Percentiles rank a stretch among this genome's conserved stretches.
phyloP scores from a whole-genome alignment of 1,140 invertebrate species.

The Drosophila nikananu region DNA sequence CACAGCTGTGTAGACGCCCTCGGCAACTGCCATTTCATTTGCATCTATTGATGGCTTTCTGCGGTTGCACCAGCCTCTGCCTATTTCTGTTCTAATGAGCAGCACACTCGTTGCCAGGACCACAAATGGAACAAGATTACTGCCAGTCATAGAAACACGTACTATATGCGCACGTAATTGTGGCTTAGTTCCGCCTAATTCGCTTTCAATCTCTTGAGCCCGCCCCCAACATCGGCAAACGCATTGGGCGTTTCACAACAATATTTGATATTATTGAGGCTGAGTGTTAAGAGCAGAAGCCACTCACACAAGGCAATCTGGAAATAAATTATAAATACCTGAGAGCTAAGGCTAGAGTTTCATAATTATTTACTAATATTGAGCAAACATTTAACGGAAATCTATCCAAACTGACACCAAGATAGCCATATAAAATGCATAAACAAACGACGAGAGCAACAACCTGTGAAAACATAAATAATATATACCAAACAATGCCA shows the following conservation, averaged over 20 bases:
- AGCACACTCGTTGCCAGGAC: conserved; percentile 29
- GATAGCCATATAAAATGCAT: background rate
- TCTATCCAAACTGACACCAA: background rate
- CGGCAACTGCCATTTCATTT: conserved; percentile 57
- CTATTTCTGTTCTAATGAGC: conserved; percentile 27
- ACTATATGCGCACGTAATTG: conserved; percentile 27
- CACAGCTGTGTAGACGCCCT: background rate
- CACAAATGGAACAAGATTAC: conserved; percentile 5
- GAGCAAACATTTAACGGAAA: background rate
- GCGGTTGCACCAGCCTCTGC: conserved; percentile 37
- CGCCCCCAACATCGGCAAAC: background rate
- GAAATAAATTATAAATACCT: too few species aligned
- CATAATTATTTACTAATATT: background rate
- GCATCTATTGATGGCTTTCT: conserved; percentile 49
- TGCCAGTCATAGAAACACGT: background rate
- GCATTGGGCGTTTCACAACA: conserved; percentile 9
- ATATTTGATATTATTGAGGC: too few species aligned
- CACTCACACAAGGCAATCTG: too few species aligned
- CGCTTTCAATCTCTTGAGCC: conserved; percentile 11
- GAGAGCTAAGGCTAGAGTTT: background rate
- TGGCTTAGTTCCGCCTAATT: conserved; percentile 39
- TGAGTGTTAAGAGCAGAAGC: too few species aligned
- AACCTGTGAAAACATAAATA: conserved; percentile 3
- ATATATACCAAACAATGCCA: conserved; percentile 14
- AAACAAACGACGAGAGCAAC: conserved; percentile 1